Percentiles rank a stretch among this genome's conserved stretches.
Conservation (phyloP, 2,797 vertebrate genomes). For the Cirrhinus molitorella region DNA sequence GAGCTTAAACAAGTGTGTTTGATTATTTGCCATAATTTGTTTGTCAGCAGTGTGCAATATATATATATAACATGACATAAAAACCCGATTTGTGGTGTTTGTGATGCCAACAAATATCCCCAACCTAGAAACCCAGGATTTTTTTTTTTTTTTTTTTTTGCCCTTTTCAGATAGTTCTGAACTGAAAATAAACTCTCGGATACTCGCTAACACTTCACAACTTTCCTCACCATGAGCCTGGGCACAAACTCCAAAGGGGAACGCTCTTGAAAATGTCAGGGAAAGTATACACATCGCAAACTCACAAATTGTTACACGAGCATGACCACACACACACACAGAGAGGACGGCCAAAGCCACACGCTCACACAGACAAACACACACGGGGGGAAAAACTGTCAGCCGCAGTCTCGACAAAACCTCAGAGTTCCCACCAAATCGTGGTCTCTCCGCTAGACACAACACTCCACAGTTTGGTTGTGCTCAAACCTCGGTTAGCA, state of each 20-base stretch:
- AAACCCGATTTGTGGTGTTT: not conserved
- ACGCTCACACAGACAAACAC: conserved; percentile 51
- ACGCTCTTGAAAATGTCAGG: conserved; percentile 44
- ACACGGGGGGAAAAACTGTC: conserved; percentile 52
- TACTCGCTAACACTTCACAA: conserved; percentile 35
- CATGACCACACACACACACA: conserved; percentile 51
- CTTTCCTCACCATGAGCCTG: conserved; percentile 23
- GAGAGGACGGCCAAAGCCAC: conserved; percentile 40
- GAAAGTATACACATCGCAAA: conserved; percentile 54
- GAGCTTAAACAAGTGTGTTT: not conserved
- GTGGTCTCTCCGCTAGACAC: conserved; percentile 57
- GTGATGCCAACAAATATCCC: not conserved
- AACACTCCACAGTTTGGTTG: conserved; percentile 44
- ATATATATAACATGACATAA: not conserved
- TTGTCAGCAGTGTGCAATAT: not conserved
- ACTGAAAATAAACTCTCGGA: not conserved
- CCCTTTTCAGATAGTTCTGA: conserved; percentile 2
- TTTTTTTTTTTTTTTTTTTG: not conserved
- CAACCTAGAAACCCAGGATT: conserved; percentile 1
- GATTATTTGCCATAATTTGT: conserved; percentile 10
- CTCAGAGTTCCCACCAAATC: conserved; percentile 66
- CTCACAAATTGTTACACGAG: conserved; percentile 34
- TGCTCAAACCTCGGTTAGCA: conserved; percentile 33
- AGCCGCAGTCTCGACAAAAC: conserved; percentile 60
- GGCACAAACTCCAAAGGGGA: conserved; percentile 37